phyloP scores from a whole-genome alignment of 2,888 invertebrate genomes.

The Parthenolecanium corni region DNA sequence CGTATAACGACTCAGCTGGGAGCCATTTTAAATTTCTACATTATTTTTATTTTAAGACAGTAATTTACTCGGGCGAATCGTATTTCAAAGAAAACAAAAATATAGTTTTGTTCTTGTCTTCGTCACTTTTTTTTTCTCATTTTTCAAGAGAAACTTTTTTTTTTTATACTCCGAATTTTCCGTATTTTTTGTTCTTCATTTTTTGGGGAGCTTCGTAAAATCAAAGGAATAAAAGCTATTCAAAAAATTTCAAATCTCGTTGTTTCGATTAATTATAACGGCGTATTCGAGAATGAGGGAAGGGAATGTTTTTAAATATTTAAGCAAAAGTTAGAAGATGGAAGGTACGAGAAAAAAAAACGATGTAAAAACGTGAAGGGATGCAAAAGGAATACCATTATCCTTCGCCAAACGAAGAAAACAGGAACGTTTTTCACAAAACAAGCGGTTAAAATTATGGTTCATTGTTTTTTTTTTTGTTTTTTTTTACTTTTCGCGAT shows the following conservation, averaged over 20 bases:
- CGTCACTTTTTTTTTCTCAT: background rate
- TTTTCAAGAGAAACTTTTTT: background rate
- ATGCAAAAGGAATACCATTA: no score
- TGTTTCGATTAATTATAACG: no score
- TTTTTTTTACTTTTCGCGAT: constrained; percentile 1
- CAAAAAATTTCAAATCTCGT: no score
- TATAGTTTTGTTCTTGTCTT: background rate
- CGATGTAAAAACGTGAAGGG: no score
- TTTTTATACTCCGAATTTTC: background rate
- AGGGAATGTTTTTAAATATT: no score
- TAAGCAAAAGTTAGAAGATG: no score
- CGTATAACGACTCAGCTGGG: background rate
- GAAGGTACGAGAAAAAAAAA: no score
- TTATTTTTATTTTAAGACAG: background rate
- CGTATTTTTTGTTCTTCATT: background rate
- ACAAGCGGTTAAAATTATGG: background rate
- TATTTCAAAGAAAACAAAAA: background rate
- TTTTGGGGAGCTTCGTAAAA: background rate
- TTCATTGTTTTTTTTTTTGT: no score
- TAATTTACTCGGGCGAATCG: background rate
- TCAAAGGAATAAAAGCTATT: no score
- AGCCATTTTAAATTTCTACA: background rate
- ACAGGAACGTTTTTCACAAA: background rate
- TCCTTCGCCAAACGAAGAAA: constrained; percentile 19
- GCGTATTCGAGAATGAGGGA: no score